phyloP scores from a whole-genome alignment of 2,113 vertebrate species.

The Perccottus glenii region DNA sequence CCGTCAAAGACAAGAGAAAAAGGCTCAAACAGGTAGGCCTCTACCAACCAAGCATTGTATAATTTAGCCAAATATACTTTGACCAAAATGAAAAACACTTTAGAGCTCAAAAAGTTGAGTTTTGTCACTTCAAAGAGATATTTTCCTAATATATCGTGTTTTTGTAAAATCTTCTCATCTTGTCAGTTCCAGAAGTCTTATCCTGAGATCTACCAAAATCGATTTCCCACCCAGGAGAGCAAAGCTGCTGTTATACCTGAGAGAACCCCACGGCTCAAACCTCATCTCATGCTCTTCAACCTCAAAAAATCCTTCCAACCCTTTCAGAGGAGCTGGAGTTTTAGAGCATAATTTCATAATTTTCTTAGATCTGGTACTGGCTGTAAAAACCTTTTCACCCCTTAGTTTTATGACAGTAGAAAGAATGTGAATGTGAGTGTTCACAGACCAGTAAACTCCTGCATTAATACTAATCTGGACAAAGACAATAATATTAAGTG shows the following conservation, averaged over 20 bases:
- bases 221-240: slow-evolving; percentile 71
- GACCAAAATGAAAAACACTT: too few species aligned
- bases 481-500: not conserved
- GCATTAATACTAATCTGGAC: not conserved
- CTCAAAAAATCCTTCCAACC: slow-evolving; percentile 70
- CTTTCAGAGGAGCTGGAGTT: slow-evolving; percentile 76
- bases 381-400: not conserved
- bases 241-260: slow-evolving; percentile 66
- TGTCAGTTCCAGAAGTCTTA: slow-evolving; percentile 72
- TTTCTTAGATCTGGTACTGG: not conserved
- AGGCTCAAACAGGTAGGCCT: slow-evolving; percentile 67
- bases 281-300: slow-evolving; percentile 61
- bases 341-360: slow-evolving; percentile 64
- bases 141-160: not conserved
- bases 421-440: too few species aligned
- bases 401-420: not conserved
- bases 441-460: not conserved
- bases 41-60: too few species aligned
- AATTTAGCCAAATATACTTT: too few species aligned
- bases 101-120: not conserved
- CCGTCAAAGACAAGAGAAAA: slow-evolving; percentile 70
- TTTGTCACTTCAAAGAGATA: not conserved
- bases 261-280: slow-evolving; percentile 57
- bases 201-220: slow-evolving; percentile 65
- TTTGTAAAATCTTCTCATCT: not conserved